phyloP scores from a whole-genome alignment of 2,797 vertebrate genomes.

The Epinephelus awoara region DNA sequence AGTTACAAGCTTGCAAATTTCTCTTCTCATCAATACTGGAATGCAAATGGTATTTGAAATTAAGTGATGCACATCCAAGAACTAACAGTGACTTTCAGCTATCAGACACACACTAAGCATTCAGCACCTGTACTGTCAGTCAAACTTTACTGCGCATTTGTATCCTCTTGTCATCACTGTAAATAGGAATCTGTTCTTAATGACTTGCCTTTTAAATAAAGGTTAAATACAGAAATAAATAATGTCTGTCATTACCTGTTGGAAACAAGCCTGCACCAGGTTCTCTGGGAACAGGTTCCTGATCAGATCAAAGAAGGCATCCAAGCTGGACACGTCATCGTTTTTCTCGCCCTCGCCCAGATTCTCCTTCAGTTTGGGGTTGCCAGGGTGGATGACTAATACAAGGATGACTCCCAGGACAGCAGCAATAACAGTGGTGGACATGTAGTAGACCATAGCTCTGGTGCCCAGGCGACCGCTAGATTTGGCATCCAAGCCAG shows the following conservation, averaged over 20 bases:
- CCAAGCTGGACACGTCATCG: conserved; percentile 97
- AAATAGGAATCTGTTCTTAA: too few relatives aligned
- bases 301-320: conserved; percentile 98
- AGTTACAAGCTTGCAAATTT: neutral
- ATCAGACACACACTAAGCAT: neutral
- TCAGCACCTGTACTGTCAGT: neutral
- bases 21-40: neutral
- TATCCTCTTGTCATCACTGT: neutral
- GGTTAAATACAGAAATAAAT: too few relatives aligned
- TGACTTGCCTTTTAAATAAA: too few relatives aligned
- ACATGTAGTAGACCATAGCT: conserved; percentile 99
- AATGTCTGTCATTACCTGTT: conserved; percentile 89
- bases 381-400: conserved; percentile 95
- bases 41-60: neutral
- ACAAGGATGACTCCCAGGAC: conserved; percentile 97
- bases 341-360: conserved; percentile 95
- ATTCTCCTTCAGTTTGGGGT: conserved; percentile 96
- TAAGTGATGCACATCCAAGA: neutral
- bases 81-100: neutral
- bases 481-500: conserved; percentile 97
- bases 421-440: conserved; percentile 96
- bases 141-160: neutral
- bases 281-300: conserved; percentile 99
- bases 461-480: conserved; percentile 96
- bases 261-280: conserved; percentile 97